Evolutionary conservation across 2,797 vertebrate genomes (phyloP).

Genomic region (Pseudochirops corinnae): DNA sequence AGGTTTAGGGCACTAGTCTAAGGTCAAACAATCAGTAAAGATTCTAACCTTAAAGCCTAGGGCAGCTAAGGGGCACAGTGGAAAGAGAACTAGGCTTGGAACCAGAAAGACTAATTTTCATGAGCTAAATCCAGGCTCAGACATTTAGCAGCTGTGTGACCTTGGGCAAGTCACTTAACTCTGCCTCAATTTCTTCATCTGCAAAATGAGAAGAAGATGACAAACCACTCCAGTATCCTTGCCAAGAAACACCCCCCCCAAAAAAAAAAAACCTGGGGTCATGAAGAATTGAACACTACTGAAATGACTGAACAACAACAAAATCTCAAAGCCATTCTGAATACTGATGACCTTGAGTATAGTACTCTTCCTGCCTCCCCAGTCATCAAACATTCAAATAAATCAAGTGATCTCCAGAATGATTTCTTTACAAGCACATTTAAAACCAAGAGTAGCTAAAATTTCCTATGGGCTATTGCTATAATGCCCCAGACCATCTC

Average conservation of each 20-base stretch:
- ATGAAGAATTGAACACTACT: neutral
- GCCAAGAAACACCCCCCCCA: neutral
- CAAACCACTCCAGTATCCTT: neutral
- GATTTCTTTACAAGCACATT: neutral
- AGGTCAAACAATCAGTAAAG: neutral
- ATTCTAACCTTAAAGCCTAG: neutral
- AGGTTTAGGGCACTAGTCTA: neutral
- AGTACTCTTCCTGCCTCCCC: neutral
- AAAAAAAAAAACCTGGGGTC: too few species aligned
- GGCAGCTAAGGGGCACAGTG: neutral
- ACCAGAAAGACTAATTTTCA: neutral
- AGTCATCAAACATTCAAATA: neutral
- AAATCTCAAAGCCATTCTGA: neutral
- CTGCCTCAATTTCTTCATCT: neutral
- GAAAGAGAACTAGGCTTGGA: neutral
- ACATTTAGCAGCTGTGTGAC: too few species aligned
- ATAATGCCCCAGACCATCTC: conserved; percentile 45
- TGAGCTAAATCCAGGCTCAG: neutral
- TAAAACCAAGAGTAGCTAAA: conserved; percentile 32
- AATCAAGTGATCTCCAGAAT: neutral
- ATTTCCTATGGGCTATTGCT: neutral
- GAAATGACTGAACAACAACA: neutral
- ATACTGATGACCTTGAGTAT: neutral
- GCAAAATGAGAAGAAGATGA: neutral
- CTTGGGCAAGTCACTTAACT: neutral